Base-by-base conservation (phyloP, 2,888 invertebrate species). In the Acronicta leporina region DNA sequence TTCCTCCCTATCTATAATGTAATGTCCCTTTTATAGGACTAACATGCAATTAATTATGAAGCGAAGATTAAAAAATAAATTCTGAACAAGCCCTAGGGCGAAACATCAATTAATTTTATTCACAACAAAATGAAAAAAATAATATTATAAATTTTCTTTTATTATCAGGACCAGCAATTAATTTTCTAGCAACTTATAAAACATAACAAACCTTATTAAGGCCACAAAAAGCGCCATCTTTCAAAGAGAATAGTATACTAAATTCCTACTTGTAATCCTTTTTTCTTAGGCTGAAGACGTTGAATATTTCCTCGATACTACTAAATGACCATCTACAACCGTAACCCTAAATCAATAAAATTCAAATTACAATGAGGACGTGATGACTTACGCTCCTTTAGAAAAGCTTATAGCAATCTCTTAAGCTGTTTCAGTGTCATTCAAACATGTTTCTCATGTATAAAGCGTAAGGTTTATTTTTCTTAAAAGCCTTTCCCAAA, bases 261-360 rank as follows among this genome's bases (percentile, higher is more conserved):
- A 62, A 71, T 62, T 65, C 45, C 51, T 40, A 45, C 64, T 61
- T 62, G 20, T 15, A 60, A 66, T 57, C 57, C 44, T 61, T 63
- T n/a, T 50, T 58, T 49, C 35, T 56, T 27, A 41, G 30, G 40
- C 16, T 10, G 50, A 57, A 45, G 41, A 42, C 43, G 15, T 45
- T 20, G 25, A 33, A 25, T 0, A 44, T 62, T 63, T 54, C 49
- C 49, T 33, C 35, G 1, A 9, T 14, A 14, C 13, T 13, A 35
- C 0, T 14, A 35, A 38, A 8, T 15, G n/a, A 5, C 0, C 41
- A 56, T 9, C 40, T 20, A 8, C 10, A 13, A 46, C 41, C 16
- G 8, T 38, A 63, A 30, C 2, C 0, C 0, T 0, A 7, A 0
- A 0, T 0, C 0, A 0, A 25, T 25, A 60, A 42, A 40, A 54